A percentile compares a stretch with the other conserved stretches of the same genome.
phyloP scores from a whole-genome alignment of 2,797 vertebrate genomes.

The Rhincodon typus region DNA sequence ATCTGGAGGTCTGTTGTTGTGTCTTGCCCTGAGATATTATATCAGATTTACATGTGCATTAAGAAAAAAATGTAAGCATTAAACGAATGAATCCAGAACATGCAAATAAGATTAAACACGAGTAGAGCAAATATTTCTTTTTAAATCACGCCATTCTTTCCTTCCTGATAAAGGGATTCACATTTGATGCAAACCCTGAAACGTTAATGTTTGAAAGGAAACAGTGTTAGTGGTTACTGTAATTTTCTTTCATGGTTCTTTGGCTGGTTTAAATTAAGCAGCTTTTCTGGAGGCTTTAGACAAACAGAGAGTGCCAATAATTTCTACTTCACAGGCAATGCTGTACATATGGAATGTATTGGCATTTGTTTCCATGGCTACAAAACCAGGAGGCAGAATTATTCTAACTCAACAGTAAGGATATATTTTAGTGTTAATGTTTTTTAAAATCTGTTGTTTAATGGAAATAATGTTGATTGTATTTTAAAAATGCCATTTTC shows the following conservation, averaged over 20 bases:
- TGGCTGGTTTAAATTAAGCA: conserved; percentile 50
- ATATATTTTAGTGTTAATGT: conserved; percentile 29
- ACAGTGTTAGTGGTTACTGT: conserved; percentile 46
- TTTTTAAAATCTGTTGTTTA: neutral
- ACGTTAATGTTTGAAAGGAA: conserved; percentile 45
- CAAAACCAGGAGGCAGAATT: conserved; percentile 19
- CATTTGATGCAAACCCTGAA: conserved; percentile 45
- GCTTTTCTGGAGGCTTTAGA: conserved; percentile 47
- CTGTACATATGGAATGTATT: conserved; percentile 43
- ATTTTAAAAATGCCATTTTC: neutral
- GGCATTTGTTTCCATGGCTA: conserved; percentile 47
- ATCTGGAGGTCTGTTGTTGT: neutral
- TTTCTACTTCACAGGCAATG: conserved; percentile 45
- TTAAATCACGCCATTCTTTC: conserved; percentile 43
- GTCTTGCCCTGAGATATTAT: neutral
- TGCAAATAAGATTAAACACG: neutral
- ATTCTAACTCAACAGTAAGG: conserved; percentile 33
- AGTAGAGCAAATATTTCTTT: neutral
- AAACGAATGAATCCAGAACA: neutral
- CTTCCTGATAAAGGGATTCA: conserved; percentile 50
- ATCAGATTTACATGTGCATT: neutral
- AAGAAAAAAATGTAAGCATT: conserved; percentile 18
- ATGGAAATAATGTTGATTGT: neutral
- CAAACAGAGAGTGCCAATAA: conserved; percentile 46
- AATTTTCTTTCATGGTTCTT: conserved; percentile 47